These are phyloP conservation scores for Sclerurus mexicanus DNA, from an alignment of 2,113 vertebrate species.

Conservation along the genomic window DNA sequence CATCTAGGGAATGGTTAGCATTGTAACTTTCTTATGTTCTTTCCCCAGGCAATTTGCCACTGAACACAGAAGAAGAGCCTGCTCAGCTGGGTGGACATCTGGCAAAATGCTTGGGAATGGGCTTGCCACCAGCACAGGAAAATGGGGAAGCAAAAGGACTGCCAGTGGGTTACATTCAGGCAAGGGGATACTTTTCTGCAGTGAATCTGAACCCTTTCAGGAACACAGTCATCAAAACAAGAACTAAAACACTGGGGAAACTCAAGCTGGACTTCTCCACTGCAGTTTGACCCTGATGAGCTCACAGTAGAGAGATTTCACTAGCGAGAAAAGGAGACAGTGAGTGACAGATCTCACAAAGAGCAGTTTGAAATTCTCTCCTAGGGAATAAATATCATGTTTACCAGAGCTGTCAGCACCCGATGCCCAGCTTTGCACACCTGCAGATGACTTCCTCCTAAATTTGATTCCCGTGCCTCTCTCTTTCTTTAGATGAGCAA, in stretches of 20 bases:
- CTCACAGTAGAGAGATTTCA: not conserved
- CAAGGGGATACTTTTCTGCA: not conserved
- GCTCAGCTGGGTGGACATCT: not conserved
- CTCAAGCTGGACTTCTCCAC: not conserved
- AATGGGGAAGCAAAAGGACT: not conserved
- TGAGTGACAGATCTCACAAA: conserved; percentile 27
- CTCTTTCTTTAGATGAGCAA: not conserved
- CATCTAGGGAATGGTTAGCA: not conserved
- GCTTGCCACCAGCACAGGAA: not conserved
- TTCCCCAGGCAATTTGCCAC: not conserved
- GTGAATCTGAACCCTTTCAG: not conserved
- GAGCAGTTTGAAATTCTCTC: conserved; percentile 3
- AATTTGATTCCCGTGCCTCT: not conserved
- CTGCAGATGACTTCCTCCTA: conserved; percentile 1
- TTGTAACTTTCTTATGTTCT: not conserved
- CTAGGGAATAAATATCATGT: conserved; percentile 10
- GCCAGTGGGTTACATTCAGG: not conserved
- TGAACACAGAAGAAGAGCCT: not conserved
- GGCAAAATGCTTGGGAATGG: not conserved
- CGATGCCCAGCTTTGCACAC: not conserved
- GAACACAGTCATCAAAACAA: not conserved
- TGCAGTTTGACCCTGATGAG: not conserved
- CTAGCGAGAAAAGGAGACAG: not conserved
- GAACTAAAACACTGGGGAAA: not conserved
- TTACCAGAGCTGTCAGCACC: conserved; percentile 16